A percentile compares a stretch with the other conserved stretches of the same genome.
These are phyloP conservation scores for Xenopus borealis DNA, from an alignment of 2,113 vertebrate species.

Conservation along the genomic window DNA sequence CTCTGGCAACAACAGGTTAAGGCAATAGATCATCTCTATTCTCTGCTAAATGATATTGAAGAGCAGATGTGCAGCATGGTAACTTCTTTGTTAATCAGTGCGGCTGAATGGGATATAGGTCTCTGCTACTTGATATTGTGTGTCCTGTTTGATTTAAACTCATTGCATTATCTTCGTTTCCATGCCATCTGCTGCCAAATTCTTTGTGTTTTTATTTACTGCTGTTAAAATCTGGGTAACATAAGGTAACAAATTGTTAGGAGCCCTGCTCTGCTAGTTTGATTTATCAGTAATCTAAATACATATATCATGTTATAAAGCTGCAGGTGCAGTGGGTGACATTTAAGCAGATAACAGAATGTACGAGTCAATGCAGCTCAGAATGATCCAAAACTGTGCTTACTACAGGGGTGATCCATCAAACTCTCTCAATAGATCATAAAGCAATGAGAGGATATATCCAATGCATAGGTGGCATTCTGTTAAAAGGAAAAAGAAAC, in stretches of 20 bases:
- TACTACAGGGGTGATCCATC: no score
- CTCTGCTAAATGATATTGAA: slow-evolving; percentile 35
- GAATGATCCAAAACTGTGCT: background rate
- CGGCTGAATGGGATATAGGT: slow-evolving; percentile 21
- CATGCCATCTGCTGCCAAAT: slow-evolving; percentile 39
- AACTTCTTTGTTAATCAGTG: slow-evolving; percentile 36
- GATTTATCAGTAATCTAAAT: slow-evolving; percentile 8
- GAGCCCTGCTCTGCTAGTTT: slow-evolving; percentile 13
- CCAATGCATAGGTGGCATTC: no score
- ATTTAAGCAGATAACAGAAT: background rate
- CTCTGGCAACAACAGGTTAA: slow-evolving; percentile 5
- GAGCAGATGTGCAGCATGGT: slow-evolving; percentile 39
- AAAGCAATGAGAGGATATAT: no score
- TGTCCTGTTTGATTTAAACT: slow-evolving; percentile 40
- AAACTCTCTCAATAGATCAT: no score
- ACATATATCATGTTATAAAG: background rate
- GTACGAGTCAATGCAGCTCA: background rate
- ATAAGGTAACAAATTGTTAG: slow-evolving; percentile 34
- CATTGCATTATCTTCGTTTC: slow-evolving; percentile 45
- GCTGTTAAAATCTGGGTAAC: slow-evolving; percentile 25
- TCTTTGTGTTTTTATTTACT: slow-evolving; percentile 17
- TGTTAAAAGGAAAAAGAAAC: no score
- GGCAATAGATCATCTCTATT: slow-evolving; percentile 21
- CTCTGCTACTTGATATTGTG: slow-evolving; percentile 22
- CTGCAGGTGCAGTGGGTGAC: background rate